These are phyloP conservation scores for Drosophila biarmipes DNA, from an alignment of 1,140 invertebrate genomes.

Conservation along the genomic window DNA sequence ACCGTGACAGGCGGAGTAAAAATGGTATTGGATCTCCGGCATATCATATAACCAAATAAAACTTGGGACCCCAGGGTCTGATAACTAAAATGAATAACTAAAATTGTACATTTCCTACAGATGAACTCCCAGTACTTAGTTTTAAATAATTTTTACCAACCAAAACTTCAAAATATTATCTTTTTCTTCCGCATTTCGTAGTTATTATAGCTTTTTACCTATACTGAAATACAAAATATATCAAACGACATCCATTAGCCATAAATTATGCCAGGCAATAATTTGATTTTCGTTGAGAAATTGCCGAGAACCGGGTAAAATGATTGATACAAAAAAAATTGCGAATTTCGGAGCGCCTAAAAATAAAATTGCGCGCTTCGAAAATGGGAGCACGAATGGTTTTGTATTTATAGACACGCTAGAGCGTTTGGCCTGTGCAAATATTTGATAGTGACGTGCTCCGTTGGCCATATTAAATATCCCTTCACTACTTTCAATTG, in stretches of 20 bases:
- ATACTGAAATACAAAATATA: no score
- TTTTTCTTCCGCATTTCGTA: neutral
- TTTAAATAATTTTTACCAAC: no score
- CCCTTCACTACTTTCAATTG: neutral
- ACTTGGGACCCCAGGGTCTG: no score
- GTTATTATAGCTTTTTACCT: neutral
- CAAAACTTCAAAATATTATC: no score
- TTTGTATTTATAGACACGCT: slow-evolving; percentile 21
- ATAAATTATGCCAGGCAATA: neutral
- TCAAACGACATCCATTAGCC: no score
- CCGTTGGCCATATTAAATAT: slow-evolving; percentile 3
- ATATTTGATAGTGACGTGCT: slow-evolving; percentile 9
- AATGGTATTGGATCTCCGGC: no score
- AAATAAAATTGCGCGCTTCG: slow-evolving; percentile 24
- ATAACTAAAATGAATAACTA: no score
- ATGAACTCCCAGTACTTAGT: no score
- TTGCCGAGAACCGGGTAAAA: slow-evolving; percentile 3
- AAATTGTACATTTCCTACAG: no score
- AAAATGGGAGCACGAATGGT: slow-evolving; percentile 13
- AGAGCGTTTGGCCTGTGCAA: slow-evolving; percentile 7
- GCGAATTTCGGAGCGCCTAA: slow-evolving; percentile 29
- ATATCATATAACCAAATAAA: no score
- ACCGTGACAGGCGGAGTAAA: neutral
- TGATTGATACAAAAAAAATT: slow-evolving; percentile 25
- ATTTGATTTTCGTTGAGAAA: neutral